phyloP scores from a whole-genome alignment of 2,888 invertebrate species.

The Eupithecia dodoneata region DNA sequence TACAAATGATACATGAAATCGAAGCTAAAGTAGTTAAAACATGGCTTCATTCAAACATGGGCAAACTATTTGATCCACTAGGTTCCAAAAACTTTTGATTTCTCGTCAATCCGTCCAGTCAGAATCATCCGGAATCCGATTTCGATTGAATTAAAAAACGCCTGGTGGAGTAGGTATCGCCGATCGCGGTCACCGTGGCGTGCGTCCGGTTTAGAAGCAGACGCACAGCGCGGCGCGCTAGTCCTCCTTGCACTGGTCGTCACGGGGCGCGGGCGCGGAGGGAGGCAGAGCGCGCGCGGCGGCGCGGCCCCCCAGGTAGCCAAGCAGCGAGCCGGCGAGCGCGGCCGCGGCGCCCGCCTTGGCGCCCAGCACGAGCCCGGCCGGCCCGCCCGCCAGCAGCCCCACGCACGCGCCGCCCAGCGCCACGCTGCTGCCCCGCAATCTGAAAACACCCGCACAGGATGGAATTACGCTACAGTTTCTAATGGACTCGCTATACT shows the following conservation, averaged over 20 bases:
- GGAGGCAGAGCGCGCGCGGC: slow-evolving; percentile 53
- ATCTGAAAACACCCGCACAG: slow-evolving; percentile 39
- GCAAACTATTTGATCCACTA: neutral
- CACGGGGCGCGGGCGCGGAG: neutral
- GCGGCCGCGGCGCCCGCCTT: slow-evolving; percentile 46
- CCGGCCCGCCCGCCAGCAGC: slow-evolving; percentile 64
- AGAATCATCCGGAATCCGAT: neutral
- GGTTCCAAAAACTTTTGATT: too few relatives aligned
- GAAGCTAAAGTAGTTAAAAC: neutral
- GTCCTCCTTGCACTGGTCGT: slow-evolving; percentile 14
- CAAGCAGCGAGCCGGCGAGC: slow-evolving; percentile 26
- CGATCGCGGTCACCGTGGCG: slow-evolving; percentile 1
- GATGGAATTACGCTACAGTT: too few relatives aligned
- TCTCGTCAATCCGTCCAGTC: too few relatives aligned
- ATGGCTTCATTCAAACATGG: neutral
- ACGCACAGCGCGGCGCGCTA: slow-evolving; percentile 24
- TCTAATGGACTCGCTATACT: too few relatives aligned
- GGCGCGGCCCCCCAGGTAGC: slow-evolving; percentile 42
- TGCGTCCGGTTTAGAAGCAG: slow-evolving; percentile 24
- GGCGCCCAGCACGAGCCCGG: slow-evolving; percentile 58
- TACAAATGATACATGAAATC: neutral
- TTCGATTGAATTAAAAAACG: neutral
- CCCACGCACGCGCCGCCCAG: slow-evolving; percentile 63
- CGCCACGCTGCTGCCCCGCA: slow-evolving; percentile 58
- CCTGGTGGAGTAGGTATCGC: neutral